A percentile compares a stretch with the other conserved stretches of the same genome.
These are phyloP conservation scores for Stratiomys singularior DNA, from an alignment of 2,888 invertebrate species.

Conservation along the genomic window DNA sequence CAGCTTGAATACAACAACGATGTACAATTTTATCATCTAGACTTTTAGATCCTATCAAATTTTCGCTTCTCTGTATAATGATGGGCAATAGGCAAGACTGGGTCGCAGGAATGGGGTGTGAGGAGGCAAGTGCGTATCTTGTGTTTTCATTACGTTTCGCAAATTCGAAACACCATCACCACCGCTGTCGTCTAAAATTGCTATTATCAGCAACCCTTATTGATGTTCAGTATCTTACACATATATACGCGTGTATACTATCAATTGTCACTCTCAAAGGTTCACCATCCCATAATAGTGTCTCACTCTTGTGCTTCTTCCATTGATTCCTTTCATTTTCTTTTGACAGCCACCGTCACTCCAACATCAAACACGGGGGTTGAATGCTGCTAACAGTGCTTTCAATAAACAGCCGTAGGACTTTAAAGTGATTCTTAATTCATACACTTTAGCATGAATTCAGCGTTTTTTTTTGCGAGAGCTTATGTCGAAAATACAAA, in stretches of 20 bases:
- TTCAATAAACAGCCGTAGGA: background rate
- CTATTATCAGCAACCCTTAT: constrained; percentile 11
- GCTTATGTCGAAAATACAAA: background rate
- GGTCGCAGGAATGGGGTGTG: too few species aligned
- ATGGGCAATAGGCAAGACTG: too few species aligned
- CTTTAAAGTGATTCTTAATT: constrained; percentile 41
- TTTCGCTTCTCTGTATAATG: background rate
- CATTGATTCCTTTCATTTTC: background rate
- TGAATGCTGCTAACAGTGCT: too few species aligned
- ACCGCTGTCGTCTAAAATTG: constrained; percentile 11
- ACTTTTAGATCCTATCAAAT: background rate
- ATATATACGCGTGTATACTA: constrained; percentile 5
- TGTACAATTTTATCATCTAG: background rate
- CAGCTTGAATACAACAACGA: too few species aligned
- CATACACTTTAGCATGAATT: background rate
- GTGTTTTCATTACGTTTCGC: constrained; percentile 13
- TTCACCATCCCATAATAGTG: background rate
- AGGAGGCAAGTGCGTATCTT: background rate
- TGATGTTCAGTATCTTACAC: background rate
- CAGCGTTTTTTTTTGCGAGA: background rate
- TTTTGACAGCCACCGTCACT: background rate
- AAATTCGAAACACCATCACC: constrained; percentile 33
- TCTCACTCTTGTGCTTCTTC: background rate
- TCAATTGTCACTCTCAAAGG: constrained; percentile 5
- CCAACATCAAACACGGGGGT: background rate